Base-by-base conservation (phyloP, 1,140 invertebrate genomes). In the Apocrypta bakeri region DNA sequence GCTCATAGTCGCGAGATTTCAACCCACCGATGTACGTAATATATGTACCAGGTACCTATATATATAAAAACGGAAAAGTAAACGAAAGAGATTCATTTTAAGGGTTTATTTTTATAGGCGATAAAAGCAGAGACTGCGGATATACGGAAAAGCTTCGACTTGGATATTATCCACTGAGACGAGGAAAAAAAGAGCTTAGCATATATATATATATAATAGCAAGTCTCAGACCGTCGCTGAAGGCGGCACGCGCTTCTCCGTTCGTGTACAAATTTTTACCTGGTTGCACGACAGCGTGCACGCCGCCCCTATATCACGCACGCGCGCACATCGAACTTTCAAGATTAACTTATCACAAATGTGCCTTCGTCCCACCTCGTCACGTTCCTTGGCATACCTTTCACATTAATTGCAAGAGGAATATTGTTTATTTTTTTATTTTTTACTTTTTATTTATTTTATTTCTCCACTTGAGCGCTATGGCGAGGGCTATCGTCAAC, bases 241-340 rank as follows among this genome's bases (percentile, higher is more conserved):
- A 56, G 64, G n/a, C 37, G 78, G 69, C n/a, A 37, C 66, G 27
- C 66, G 68, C 2, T n/a, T 69, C 6, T 24, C 17, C 37, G 8
- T 66, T 24, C 61, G n/a, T 25, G 33, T 33, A 24, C 27, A 14
- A 75, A 77, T 82, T 71, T 77, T 82, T 74, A 82, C 61, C 74
- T 76, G 73, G 42, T 56, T 56, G 63, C 37, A 1, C 63, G 63
- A 27, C 11, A 12, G 25, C 33, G 56, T 25, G n/a, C n/a, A 17
- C 2, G 31, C 61, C 27, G 14, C 27, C 56, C 61, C 56, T 61
- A 63, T 63, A 63, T 75, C 37, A 40, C n/a, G 37, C 33, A 37
- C 66, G 14, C 48, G 14, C 48, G 2, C 48, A 37, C 33, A 11
- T 37, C 29, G 33, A 64, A 73, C 69, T 40, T 31, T 40, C n/a